Conservation (phyloP, 2,888 invertebrate genomes). For the Hydraecia micacea region DNA sequence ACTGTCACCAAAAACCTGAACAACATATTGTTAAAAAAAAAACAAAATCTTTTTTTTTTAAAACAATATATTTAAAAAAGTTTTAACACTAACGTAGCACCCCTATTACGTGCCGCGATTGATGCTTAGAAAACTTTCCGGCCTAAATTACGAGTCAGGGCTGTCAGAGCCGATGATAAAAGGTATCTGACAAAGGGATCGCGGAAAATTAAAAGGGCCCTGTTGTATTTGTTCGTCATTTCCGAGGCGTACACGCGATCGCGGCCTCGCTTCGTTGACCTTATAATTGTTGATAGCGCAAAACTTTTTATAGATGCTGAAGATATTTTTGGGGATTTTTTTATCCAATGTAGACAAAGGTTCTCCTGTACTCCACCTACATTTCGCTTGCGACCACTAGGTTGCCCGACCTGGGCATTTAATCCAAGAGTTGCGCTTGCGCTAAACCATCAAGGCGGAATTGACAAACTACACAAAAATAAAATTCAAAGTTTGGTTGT, state of each 20-base stretch:
- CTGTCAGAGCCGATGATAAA: slow-evolving; percentile 71
- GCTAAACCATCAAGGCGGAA: neutral
- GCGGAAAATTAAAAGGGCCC: slow-evolving; percentile 74
- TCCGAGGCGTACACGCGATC: slow-evolving; percentile 76
- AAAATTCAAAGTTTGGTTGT: neutral
- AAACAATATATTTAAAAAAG: neutral
- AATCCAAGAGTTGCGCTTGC: neutral
- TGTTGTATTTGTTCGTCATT: slow-evolving; percentile 74
- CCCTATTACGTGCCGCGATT: slow-evolving; percentile 52
- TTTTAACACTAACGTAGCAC: slow-evolving; percentile 19
- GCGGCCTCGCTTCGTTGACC: slow-evolving; percentile 55
- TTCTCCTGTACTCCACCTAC: neutral
- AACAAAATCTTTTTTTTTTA: neutral
- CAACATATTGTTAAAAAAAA: neutral
- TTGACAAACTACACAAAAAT: neutral
- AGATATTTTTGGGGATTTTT: slow-evolving; percentile 22
- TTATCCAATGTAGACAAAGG: neutral
- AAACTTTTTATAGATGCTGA: slow-evolving; percentile 23
- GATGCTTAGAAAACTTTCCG: slow-evolving; percentile 62
- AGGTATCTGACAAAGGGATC: slow-evolving; percentile 70
- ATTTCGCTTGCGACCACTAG: neutral
- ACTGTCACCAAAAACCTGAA: neutral
- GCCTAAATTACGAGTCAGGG: slow-evolving; percentile 66
- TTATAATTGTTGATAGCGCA: slow-evolving; percentile 62
- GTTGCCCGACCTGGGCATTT: neutral